These are phyloP conservation scores for Pristionchus fissidentatus DNA, from an alignment of 2,888 invertebrate genomes.

Conservation along the genomic window DNA sequence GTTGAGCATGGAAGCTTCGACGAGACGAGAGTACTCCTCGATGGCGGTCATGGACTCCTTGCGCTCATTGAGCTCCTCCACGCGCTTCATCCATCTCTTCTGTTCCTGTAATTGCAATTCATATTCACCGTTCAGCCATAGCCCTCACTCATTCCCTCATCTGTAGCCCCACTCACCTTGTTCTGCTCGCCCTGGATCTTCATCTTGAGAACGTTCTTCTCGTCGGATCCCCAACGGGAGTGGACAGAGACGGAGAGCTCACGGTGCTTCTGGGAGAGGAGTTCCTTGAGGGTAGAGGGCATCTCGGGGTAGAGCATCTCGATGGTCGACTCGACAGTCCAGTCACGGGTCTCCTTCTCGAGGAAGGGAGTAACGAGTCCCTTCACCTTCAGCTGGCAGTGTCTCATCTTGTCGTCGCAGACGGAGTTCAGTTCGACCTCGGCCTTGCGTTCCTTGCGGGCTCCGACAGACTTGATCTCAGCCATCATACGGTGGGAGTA, in stretches of 20 bases:
- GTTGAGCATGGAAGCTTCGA: conserved; percentile 60
- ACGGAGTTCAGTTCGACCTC: conserved; percentile 51
- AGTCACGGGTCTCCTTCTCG: conserved; percentile 49
- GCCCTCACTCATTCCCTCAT: too few relatives aligned
- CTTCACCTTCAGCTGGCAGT: conserved; percentile 50
- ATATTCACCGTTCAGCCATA: too few relatives aligned
- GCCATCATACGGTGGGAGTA: conserved; percentile 34
- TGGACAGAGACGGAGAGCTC: conserved; percentile 50
- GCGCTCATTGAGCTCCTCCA: conserved; percentile 53
- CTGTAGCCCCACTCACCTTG: too few relatives aligned
- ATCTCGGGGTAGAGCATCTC: conserved; percentile 57
- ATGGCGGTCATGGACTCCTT: conserved; percentile 38
- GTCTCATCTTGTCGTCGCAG: conserved; percentile 52
- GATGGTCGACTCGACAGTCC: not conserved
- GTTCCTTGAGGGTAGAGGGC: conserved; percentile 54
- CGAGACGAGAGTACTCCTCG: conserved; percentile 56
- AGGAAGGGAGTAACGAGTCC: conserved; percentile 2
- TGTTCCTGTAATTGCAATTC: conserved; percentile 51
- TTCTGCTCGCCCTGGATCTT: conserved; percentile 47
- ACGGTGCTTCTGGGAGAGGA: conserved; percentile 58
- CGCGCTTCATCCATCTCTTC: conserved; percentile 58
- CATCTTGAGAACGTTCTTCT: conserved; percentile 44
- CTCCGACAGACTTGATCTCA: conserved; percentile 10
- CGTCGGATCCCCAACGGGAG: conserved; percentile 35
- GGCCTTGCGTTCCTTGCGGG: conserved; percentile 30